phyloP scores from a whole-genome alignment of 2,888 invertebrate species.

The Galerucella nymphaeae region DNA sequence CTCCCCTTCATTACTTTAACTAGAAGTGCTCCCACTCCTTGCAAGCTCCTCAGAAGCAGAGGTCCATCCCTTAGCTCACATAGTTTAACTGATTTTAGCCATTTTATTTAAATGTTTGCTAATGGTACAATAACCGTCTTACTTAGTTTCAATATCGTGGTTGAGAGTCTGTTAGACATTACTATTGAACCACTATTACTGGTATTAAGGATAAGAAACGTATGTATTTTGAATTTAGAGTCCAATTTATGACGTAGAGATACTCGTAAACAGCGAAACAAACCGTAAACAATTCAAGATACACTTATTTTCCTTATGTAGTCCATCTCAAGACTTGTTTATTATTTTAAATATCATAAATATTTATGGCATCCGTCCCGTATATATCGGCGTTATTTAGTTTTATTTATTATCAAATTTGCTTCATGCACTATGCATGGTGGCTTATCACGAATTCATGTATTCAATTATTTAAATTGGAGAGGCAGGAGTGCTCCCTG shows the following conservation, averaged over 20 bases:
- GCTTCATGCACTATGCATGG: conserved; percentile 65
- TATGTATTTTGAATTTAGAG: neutral
- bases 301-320: conserved; percentile 29
- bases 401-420: conserved; percentile 67
- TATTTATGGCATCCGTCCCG: conserved; percentile 60
- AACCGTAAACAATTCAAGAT: conserved; percentile 27
- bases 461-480: conserved; percentile 67
- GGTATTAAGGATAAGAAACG: neutral
- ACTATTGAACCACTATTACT: too few relatives aligned
- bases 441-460: conserved; percentile 66
- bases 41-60: too few relatives aligned
- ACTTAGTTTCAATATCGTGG: too few relatives aligned
- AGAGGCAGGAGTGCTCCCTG: conserved; percentile 44
- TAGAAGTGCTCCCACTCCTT: too few relatives aligned
- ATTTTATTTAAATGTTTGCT: too few relatives aligned
- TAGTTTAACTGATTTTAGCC: too few relatives aligned
- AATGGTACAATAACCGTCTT: too few relatives aligned
- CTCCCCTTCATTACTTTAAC: too few relatives aligned
- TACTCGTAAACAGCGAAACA: conserved; percentile 8
- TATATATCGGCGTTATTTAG: conserved; percentile 63
- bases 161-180: too few relatives aligned
- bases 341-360: conserved; percentile 62
- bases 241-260: neutral
- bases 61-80: too few relatives aligned
- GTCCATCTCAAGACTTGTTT: conserved; percentile 49